phyloP scores from a whole-genome alignment of 2,888 invertebrate genomes.

The Euzophera pinguis region DNA sequence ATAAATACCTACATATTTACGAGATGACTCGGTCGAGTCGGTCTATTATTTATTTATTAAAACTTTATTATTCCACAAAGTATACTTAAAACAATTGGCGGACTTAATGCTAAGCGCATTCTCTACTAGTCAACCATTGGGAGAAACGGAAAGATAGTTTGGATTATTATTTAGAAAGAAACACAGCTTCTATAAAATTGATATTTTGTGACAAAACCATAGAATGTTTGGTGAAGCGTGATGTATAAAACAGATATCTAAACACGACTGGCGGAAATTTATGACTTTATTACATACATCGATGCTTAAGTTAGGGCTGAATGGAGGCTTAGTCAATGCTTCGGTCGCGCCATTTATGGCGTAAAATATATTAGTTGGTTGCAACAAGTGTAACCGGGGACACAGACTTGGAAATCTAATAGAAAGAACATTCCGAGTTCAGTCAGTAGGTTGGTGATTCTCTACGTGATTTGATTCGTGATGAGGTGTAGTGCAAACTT shows the following conservation, averaged over 20 bases:
- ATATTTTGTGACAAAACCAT: neutral
- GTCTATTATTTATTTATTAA: too few relatives aligned
- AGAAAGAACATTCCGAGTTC: neutral
- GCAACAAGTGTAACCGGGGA: conserved; percentile 6
- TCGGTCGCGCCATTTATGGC: conserved; percentile 2
- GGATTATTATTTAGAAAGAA: too few relatives aligned
- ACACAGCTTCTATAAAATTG: neutral
- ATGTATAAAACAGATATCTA: neutral
- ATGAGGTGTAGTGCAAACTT: too few relatives aligned
- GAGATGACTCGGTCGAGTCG: too few relatives aligned
- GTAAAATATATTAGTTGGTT: conserved; percentile 4
- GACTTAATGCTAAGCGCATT: too few relatives aligned
- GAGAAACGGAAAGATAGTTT: too few relatives aligned
- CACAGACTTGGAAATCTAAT: neutral
- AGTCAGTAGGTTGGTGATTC: too few relatives aligned
- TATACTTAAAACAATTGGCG: too few relatives aligned
- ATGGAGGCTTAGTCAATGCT: conserved; percentile 4
- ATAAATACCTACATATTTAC: too few relatives aligned
- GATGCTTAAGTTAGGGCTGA: neutral
- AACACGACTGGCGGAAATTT: neutral
- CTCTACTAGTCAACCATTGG: too few relatives aligned
- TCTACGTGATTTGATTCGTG: too few relatives aligned
- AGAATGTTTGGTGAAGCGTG: neutral
- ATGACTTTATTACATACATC: conserved; percentile 7
- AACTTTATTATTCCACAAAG: too few relatives aligned